A percentile compares a stretch with the other conserved stretches of the same genome.
Conservation (phyloP, 2,113 vertebrate genomes). For the Origma solitaria region DNA sequence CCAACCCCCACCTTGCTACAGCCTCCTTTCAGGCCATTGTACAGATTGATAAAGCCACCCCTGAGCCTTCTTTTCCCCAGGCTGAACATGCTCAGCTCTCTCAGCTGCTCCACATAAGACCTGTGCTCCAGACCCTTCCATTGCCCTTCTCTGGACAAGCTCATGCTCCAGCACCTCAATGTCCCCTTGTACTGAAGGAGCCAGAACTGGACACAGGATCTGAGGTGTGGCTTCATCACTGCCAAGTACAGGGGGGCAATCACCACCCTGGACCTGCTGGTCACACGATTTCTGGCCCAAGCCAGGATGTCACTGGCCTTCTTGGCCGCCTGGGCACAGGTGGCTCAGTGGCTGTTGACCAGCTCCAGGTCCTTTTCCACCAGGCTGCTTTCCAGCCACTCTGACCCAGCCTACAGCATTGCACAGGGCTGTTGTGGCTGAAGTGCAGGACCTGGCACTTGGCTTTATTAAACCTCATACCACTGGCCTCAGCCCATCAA, state of each 20-base stretch:
- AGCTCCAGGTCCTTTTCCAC: neutral
- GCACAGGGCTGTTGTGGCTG: neutral
- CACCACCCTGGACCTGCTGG: neutral
- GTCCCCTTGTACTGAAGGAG: neutral
- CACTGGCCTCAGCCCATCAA: neutral
- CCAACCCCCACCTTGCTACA: neutral
- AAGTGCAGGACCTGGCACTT: neutral
- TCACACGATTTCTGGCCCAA: neutral
- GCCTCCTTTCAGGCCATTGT: neutral
- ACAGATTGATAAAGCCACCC: neutral
- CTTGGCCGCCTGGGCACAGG: neutral
- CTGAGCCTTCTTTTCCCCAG: neutral
- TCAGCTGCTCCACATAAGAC: neutral
- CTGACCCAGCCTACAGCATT: neutral
- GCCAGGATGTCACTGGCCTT: neutral
- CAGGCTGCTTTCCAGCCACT: neutral
- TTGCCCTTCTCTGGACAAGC: neutral
- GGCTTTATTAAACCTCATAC: neutral
- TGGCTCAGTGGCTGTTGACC: neutral
- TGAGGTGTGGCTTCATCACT: neutral
- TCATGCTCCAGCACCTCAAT: neutral
- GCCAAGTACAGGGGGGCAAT: accelerated
- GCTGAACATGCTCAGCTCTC: neutral
- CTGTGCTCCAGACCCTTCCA: neutral
- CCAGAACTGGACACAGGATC: neutral